Conservation (phyloP, 37 sponge, comb jelly and placozoan genomes). For the Oopsacas minuta region DNA sequence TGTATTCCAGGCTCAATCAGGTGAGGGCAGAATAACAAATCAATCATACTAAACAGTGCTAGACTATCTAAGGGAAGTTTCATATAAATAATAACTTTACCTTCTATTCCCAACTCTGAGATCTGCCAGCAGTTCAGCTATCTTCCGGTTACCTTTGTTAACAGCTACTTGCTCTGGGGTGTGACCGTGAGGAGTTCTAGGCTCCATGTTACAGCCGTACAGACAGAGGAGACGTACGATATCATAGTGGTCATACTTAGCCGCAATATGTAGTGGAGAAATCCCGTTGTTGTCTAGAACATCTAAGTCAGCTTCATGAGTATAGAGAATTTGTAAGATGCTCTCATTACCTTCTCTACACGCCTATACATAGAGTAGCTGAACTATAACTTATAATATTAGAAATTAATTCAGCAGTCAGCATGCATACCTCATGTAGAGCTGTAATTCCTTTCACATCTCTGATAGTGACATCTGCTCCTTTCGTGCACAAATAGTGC, state of each 20-base stretch:
- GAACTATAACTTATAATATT: neutral
- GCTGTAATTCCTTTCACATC: constrained; percentile 24
- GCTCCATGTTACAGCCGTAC: constrained; percentile 52
- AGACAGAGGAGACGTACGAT: constrained; percentile 52
- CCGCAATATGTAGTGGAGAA: constrained; percentile 69
- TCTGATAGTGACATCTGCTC: constrained; percentile 36
- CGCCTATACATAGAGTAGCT: constrained; percentile 36
- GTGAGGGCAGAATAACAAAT: no score
- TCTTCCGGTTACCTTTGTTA: constrained; percentile 29
- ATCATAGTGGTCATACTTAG: constrained; percentile 63
- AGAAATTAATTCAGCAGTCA: neutral
- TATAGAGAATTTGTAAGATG: constrained; percentile 52
- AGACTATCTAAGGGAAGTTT: no score
- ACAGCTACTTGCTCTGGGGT: constrained; percentile 56
- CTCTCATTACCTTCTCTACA: constrained; percentile 62
- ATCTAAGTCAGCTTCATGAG: constrained; percentile 47
- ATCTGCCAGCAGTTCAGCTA: constrained; percentile 38
- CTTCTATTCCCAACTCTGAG: constrained; percentile 38
- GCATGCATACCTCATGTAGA: neutral
- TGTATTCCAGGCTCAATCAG: no score
- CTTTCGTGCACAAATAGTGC: constrained; percentile 48
- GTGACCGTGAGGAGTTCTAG: constrained; percentile 41
- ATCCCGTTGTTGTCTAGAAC: constrained; percentile 37
- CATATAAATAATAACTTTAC: no score
- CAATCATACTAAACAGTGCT: no score